Base-by-base conservation (phyloP, 2,113 vertebrate genomes). In the Balaeniceps rex region DNA sequence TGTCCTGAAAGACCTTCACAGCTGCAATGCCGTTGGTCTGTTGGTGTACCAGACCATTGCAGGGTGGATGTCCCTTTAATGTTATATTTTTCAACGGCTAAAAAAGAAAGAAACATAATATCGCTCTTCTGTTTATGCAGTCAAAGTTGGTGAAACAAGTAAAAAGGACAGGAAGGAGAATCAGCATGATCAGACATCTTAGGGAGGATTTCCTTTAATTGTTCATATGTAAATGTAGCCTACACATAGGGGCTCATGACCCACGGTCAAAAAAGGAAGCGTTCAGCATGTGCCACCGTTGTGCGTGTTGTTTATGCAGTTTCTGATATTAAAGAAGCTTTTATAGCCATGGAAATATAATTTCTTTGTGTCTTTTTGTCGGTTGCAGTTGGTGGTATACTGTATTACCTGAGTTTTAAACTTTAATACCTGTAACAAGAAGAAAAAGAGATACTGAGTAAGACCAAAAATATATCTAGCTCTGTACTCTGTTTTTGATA, bases 161-260 rank as follows among this genome's bases (percentile, higher is more conserved):
- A 25, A 38, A 88, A 80, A 87, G 52, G 38, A 58, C 38, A n/a
- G 70, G 58, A 95, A 91, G 49, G 49, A 87, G 54, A 77, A 93
- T 70, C 54, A 36, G 16, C 11, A 2, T 22, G n/a, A 80, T 65
- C 61, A 91, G 57, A 51, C 38, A 51, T 82, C 36, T 65, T 47
- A 40, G 46, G 68, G 33, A 87, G 75, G 51, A 63, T 90, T 95
- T 95, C 58, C 81, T 91, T 79, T 60, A 60, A 74, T 77, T 93
- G 54, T 90, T 87, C 42, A 5, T 51, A 34, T 64, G 63, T 57
- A 77, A 36, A 44, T 23, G 15, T 49, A 93, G 21, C 54, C 54
- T 91, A 71, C 94, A 83, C n/a, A 61, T 61, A 70, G 1, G 1
- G 10, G 23, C 40, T 88, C 2, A 2, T 85, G 49, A 75, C 34